A percentile compares a stretch with the other conserved stretches of the same genome.
phyloP scores from a whole-genome alignment of 2,113 vertebrate species.

The Macroglossus sobrinus region DNA sequence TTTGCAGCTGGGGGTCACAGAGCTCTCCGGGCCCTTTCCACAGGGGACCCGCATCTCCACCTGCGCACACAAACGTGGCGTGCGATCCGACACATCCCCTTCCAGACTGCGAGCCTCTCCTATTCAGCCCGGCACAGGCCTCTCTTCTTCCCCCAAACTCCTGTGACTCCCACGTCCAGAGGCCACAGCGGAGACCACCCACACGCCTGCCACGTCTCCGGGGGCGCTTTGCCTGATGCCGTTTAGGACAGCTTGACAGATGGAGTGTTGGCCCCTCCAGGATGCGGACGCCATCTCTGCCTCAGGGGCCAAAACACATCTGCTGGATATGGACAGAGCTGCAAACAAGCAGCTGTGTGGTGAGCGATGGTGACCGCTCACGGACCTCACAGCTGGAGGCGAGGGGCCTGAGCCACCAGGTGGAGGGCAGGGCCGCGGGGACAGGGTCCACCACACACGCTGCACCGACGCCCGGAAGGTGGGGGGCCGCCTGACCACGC shows the following conservation, averaged over 20 bases:
- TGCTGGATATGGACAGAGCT: background rate
- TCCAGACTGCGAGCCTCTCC: background rate
- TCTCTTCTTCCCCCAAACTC: background rate
- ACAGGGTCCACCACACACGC: background rate
- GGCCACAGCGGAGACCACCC: too few relatives aligned
- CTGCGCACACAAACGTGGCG: background rate
- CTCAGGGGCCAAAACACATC: background rate
- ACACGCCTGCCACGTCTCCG: rapidly evolving
- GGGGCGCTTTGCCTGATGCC: background rate
- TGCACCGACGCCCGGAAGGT: background rate
- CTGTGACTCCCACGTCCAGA: background rate
- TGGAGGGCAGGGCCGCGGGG: background rate
- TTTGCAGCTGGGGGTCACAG: background rate
- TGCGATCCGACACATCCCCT: background rate
- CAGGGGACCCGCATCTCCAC: background rate
- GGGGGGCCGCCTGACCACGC: rapidly evolving
- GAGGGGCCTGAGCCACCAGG: background rate
- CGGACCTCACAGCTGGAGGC: background rate
- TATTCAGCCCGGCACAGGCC: background rate
- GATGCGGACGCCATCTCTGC: background rate
- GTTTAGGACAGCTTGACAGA: background rate
- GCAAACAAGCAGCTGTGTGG: too few relatives aligned
- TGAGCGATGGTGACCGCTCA: rapidly evolving
- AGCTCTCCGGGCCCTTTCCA: background rate
- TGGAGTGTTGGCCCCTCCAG: background rate